phyloP scores from a whole-genome alignment of 2,888 invertebrate species.

The Protonemura montana region DNA sequence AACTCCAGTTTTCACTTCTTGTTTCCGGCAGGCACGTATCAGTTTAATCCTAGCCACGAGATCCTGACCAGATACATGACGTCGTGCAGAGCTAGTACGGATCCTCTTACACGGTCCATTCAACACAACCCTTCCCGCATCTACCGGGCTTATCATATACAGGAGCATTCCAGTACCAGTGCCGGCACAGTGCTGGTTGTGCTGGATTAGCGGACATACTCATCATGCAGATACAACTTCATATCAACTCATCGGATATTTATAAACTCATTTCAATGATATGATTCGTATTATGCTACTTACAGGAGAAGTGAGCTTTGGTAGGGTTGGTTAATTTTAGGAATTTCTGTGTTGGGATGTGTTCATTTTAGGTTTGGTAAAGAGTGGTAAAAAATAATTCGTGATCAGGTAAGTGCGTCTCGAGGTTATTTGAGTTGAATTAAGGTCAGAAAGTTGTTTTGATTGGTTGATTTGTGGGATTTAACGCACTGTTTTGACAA shows the following conservation, averaged over 20 bases:
- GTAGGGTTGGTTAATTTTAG: not conserved
- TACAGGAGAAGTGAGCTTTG: not conserved
- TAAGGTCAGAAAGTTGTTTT: too few relatives aligned
- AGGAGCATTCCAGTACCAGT: not conserved
- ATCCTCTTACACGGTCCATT: conserved; percentile 22
- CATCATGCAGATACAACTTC: conserved; percentile 20
- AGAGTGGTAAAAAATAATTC: too few relatives aligned
- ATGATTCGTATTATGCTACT: conserved; percentile 1
- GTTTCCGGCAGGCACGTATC: not conserved
- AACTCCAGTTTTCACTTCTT: not conserved
- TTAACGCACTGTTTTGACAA: too few relatives aligned
- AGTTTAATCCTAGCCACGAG: not conserved
- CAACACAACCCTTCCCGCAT: not conserved
- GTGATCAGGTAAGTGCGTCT: too few relatives aligned
- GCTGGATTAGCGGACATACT: not conserved
- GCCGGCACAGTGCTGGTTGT: not conserved
- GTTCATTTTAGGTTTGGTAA: too few relatives aligned
- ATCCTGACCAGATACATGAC: not conserved
- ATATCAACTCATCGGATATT: conserved; percentile 18
- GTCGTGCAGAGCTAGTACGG: not conserved
- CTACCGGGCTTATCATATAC: not conserved
- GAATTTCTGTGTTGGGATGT: too few relatives aligned
- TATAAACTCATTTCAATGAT: conserved; percentile 1
- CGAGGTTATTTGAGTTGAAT: too few relatives aligned
- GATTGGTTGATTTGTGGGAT: too few relatives aligned